Evolutionary conservation across 2,797 vertebrate genomes (phyloP).

Genomic region (Chelonia mydas): DNA sequence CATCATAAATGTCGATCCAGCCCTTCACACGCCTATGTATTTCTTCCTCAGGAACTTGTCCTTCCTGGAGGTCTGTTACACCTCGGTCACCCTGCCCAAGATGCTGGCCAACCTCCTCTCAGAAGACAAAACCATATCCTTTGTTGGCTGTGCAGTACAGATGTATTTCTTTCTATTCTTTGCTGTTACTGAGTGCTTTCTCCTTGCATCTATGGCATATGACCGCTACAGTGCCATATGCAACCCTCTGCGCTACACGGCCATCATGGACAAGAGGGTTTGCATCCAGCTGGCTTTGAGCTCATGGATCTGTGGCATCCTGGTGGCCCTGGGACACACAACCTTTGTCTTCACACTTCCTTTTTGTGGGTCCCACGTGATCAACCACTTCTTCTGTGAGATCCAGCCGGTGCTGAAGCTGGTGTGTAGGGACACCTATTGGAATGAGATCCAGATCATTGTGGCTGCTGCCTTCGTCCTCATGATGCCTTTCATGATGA

Average conservation of each 20-base stretch:
- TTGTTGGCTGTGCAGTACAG: background rate
- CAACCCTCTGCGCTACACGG: background rate
- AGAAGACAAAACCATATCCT: background rate
- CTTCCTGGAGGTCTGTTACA: background rate
- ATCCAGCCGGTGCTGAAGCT: background rate
- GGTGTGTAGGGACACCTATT: background rate
- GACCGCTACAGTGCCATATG: background rate
- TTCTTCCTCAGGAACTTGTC: background rate
- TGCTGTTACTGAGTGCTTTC: background rate
- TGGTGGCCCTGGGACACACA: background rate
- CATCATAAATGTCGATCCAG: background rate
- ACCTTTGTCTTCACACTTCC: background rate
- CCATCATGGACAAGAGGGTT: background rate
- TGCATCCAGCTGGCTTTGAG: background rate
- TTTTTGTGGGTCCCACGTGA: background rate
- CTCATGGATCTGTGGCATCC: background rate
- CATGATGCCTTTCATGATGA: background rate
- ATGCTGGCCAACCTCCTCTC: background rate
- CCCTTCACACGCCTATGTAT: background rate
- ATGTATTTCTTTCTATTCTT: background rate
- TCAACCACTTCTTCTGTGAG: background rate
- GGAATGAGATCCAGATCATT: background rate
- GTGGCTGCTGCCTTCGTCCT: background rate
- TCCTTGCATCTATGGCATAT: background rate
- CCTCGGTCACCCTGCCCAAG: background rate